phyloP scores from a whole-genome alignment of 2,888 invertebrate species.

The Agonopterix arenella region DNA sequence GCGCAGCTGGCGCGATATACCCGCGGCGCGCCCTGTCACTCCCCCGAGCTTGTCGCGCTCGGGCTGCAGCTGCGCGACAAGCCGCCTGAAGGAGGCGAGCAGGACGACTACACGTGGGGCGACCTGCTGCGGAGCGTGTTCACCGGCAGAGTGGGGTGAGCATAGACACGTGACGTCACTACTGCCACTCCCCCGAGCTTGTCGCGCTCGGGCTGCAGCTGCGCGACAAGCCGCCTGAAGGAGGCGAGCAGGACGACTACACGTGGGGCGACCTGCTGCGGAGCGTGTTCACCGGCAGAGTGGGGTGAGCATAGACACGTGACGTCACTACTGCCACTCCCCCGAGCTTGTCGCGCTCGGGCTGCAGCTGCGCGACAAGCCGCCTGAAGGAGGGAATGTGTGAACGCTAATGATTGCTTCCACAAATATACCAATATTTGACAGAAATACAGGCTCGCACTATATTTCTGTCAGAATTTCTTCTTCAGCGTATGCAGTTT shows the following conservation, averaged over 20 bases:
- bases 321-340: too few relatives aligned
- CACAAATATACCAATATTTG: too few relatives aligned
- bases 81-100: slow-evolving; percentile 37
- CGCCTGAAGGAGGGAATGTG: too few relatives aligned
- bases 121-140: slow-evolving; percentile 41
- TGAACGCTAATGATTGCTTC: too few relatives aligned
- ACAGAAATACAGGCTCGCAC: too few relatives aligned
- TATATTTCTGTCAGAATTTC: too few relatives aligned
- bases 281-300: slow-evolving; percentile 52
- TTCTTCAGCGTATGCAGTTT: too few relatives aligned
- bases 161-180: neutral
- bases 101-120: slow-evolving; percentile 34
- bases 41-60: slow-evolving; percentile 68
- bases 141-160: slow-evolving; percentile 65
- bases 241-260: slow-evolving; percentile 22
- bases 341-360: too few relatives aligned
- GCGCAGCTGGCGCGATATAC: slow-evolving; percentile 79
- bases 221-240: too few relatives aligned
- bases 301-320: slow-evolving; percentile 54
- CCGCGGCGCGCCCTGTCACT: slow-evolving; percentile 65
- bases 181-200: too few relatives aligned
- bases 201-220: neutral
- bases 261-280: slow-evolving; percentile 39
- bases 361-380: too few relatives aligned
- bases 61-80: slow-evolving; percentile 78